Conservation (phyloP, 1,140 invertebrate species). For the Mylabris phalerata region DNA sequence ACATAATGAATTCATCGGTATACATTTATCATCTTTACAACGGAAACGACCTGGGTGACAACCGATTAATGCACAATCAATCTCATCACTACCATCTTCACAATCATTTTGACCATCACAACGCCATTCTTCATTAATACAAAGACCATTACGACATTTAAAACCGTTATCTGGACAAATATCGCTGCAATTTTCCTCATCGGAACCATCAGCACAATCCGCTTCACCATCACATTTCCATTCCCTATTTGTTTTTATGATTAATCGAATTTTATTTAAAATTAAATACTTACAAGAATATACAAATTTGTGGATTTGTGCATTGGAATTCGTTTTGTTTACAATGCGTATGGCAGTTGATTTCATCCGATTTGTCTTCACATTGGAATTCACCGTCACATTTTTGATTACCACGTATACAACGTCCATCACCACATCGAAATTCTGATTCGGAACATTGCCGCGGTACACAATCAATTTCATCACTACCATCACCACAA, state of each 20-base stretch:
- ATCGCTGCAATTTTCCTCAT: slow-evolving; percentile 51
- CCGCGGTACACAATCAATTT: slow-evolving; percentile 56
- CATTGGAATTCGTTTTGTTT: slow-evolving; percentile 52
- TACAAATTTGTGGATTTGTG: slow-evolving; percentile 48
- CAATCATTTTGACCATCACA: slow-evolving; percentile 64
- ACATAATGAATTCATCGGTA: slow-evolving; percentile 56
- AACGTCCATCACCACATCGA: slow-evolving; percentile 50
- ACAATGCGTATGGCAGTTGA: slow-evolving; percentile 52
- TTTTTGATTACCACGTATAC: slow-evolving; percentile 49
- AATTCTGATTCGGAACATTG: slow-evolving; percentile 66
- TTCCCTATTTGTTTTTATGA: slow-evolving; percentile 24
- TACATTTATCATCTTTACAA: slow-evolving; percentile 65
- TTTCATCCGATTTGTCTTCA: slow-evolving; percentile 55
- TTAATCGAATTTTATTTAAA: too few species aligned
- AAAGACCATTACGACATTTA: slow-evolving; percentile 48
- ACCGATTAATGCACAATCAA: slow-evolving; percentile 39
- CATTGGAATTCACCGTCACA: slow-evolving; percentile 67
- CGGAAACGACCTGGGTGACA: slow-evolving; percentile 39
- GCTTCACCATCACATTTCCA: slow-evolving; percentile 57
- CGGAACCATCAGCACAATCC: slow-evolving; percentile 57
- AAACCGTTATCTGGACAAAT: slow-evolving; percentile 43
- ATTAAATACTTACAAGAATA: slow-evolving; percentile 33
- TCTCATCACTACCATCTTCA: slow-evolving; percentile 54
- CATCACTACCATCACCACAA: slow-evolving; percentile 68
- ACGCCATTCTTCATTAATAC: slow-evolving; percentile 53